phyloP scores from a whole-genome alignment of 2,888 invertebrate species.

The Ischnus inquisitorius region DNA sequence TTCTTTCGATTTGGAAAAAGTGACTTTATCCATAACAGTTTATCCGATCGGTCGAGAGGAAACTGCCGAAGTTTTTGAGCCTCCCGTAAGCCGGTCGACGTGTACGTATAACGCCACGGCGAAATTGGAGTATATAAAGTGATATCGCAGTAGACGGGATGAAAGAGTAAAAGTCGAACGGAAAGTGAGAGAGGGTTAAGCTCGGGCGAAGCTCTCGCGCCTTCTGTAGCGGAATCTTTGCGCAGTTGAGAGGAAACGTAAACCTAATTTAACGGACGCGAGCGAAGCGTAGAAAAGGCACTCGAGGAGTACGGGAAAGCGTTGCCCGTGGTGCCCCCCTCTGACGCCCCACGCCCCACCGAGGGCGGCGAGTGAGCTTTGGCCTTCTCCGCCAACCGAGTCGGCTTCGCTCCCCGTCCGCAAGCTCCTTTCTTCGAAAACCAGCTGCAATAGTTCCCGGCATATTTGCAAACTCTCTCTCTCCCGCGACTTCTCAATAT shows the following conservation, averaged over 20 bases:
- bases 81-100: not conserved
- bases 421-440: constrained; percentile 59
- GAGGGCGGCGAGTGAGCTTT: constrained; percentile 61
- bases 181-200: constrained; percentile 29
- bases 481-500: constrained; percentile 23
- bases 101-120: constrained; percentile 19
- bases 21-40: constrained; percentile 14
- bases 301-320: constrained; percentile 60
- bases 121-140: constrained; percentile 40
- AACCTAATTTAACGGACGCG: constrained; percentile 73
- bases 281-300: constrained; percentile 62
- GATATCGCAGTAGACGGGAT: constrained; percentile 12
- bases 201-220: constrained; percentile 53
- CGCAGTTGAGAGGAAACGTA: constrained; percentile 73
- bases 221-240: constrained; percentile 66
- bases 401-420: constrained; percentile 59
- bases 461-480: constrained; percentile 57
- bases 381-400: constrained; percentile 42
- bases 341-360: no score
- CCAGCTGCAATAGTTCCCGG: constrained; percentile 60
- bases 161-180: constrained; percentile 42
- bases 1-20: not conserved
- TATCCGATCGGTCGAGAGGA: constrained; percentile 24
- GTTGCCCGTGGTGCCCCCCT: constrained; percentile 18
- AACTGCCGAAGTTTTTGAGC: constrained; percentile 10